phyloP scores from a whole-genome alignment of 2,113 vertebrate genomes.

The Henicopernis longicauda region DNA sequence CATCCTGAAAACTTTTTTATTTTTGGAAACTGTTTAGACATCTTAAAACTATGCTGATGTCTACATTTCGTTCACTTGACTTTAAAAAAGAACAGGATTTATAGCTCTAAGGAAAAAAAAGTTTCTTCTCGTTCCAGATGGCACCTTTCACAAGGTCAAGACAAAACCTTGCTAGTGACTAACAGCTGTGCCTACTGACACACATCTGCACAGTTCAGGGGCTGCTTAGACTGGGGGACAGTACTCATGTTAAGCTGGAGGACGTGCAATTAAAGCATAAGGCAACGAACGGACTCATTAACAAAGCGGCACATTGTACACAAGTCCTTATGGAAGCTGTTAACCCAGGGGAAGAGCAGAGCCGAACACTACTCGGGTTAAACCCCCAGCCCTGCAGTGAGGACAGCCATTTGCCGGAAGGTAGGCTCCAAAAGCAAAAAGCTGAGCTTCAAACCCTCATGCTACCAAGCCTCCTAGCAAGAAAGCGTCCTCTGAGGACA shows the following conservation, averaged over 20 bases:
- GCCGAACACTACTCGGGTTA: fast-evolving
- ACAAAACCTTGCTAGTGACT: neutral
- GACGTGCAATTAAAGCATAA: neutral
- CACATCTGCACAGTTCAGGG: neutral
- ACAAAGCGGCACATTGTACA: no score
- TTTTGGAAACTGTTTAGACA: neutral
- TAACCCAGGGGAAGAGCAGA: neutral
- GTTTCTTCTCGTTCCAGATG: neutral
- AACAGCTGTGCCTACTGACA: neutral
- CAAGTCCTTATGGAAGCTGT: neutral
- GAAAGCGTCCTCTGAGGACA: neutral
- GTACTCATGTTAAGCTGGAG: neutral
- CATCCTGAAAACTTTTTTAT: neutral
- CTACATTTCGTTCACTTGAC: neutral
- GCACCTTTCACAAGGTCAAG: neutral
- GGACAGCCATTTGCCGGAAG: neutral
- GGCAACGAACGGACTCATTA: neutral
- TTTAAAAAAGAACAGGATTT: neutral
- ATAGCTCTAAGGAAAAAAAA: neutral
- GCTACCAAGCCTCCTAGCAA: neutral
- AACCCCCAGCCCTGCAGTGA: neutral
- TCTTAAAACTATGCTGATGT: neutral
- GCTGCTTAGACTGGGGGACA: neutral
- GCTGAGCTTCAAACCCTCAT: neutral
- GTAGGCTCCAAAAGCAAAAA: neutral